Evolutionary conservation across 2,113 vertebrate species (phyloP), one percentile per base, ranked within the genome.

Genomic region (Cacatua alba): DNA sequence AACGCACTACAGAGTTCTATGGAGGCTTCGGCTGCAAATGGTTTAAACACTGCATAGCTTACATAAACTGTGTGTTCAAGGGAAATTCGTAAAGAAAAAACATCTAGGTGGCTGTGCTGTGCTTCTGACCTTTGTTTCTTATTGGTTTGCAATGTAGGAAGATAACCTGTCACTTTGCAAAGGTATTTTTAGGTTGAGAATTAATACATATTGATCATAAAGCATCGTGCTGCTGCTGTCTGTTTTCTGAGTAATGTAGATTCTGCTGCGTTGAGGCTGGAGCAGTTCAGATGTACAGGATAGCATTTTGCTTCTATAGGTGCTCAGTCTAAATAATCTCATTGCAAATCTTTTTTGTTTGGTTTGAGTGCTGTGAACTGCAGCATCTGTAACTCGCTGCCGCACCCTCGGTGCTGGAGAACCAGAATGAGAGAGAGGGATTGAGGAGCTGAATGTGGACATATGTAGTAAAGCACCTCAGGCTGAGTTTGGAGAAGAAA

Each of bases 141-240:
- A 0, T 29, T 72, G 37, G 23, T 90, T 83, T 20, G 2, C 70
- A 62, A 4, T 41, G 15, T 25, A 29, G 29, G 31, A 78, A 39
- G 63, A 62, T 84, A 53, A 28, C 26, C 49, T 87, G 13, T 80
- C 43, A 82, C 76, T 88, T 94, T 64, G 63, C 63, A 49, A 39
- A 76, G 70, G 31, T 59, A 8, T 79, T 95, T 92, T 81, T 63
- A 72, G 39, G 44, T 67, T 60, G 57, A 72, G 59, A 84, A 48
- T 11, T 24, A 63, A 51, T 28, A 5, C 5, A 1, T 84, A n/a
- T 7, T 37, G 52, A 43, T 83, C 62, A 25, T 64, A 75, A 80
- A 49, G 29, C 0, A 0, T 68, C 86, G 43, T 3, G 44, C 57
- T 82, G 65, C 19, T n/a, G 20, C 31, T 77, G 33, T 49, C 65